A percentile compares a stretch with the other conserved stretches of the same genome.
Conservation (phyloP, 2,113 vertebrate genomes). For the Physeter macrocephalus region DNA sequence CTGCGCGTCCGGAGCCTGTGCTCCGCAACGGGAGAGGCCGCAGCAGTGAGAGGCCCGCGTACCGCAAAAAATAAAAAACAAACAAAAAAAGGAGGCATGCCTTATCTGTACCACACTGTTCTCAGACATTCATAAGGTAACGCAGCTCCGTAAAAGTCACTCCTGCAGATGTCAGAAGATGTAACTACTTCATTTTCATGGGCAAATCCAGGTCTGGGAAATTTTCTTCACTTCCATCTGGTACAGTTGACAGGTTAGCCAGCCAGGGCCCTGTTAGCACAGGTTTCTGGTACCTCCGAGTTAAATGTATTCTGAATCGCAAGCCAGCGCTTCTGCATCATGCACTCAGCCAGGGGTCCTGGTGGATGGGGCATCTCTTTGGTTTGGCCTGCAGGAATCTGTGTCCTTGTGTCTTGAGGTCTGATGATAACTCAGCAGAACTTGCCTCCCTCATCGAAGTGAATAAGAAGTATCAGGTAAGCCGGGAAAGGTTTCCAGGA, state of each 20-base stretch:
- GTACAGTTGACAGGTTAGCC: not conserved
- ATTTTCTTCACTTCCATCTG: not conserved
- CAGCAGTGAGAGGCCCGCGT: too few species aligned
- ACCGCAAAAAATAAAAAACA: too few species aligned
- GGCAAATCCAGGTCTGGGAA: not conserved
- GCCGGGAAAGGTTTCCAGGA: not conserved
- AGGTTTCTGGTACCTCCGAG: not conserved
- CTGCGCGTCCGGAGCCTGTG: too few species aligned
- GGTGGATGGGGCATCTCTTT: not conserved
- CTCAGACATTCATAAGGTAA: not conserved
- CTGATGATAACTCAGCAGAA: conserved; percentile 59
- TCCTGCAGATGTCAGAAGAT: not conserved
- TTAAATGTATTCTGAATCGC: not conserved
- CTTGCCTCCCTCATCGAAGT: conserved; percentile 51
- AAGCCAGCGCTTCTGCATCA: fast-evolving
- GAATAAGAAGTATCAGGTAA: conserved; percentile 84
- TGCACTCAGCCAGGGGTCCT: not conserved
- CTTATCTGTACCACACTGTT: not conserved
- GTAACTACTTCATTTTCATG: not conserved
- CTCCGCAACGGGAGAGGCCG: too few species aligned
- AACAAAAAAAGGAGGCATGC: not conserved
- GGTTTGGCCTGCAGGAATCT: not conserved
- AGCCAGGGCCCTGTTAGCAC: not conserved
- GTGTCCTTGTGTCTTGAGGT: conserved; percentile 78
- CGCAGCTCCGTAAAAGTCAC: not conserved